These are phyloP conservation scores for Bradysia coprophila DNA, from an alignment of 1,140 invertebrate species.

Conservation along the genomic window DNA sequence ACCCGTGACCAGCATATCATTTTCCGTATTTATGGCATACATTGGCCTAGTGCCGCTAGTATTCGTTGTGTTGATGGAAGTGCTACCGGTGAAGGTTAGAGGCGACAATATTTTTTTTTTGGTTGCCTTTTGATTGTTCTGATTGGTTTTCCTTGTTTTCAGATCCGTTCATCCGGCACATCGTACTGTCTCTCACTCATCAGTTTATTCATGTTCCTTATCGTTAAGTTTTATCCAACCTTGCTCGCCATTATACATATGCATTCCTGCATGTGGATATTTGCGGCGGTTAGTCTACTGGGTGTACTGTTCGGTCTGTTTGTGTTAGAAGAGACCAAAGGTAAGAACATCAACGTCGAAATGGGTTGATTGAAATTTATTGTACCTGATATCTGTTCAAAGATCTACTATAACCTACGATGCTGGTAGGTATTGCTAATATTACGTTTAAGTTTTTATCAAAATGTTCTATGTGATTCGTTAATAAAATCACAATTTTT, in stretches of 20 bases:
- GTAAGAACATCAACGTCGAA: background rate
- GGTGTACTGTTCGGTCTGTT: background rate
- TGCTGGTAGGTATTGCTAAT: too few relatives aligned
- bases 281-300: background rate
- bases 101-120: background rate
- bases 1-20: conserved; percentile 13
- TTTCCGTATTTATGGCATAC: conserved; percentile 14
- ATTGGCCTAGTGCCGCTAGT: conserved; percentile 16
- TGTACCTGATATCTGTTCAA: too few relatives aligned
- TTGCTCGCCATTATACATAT: background rate
- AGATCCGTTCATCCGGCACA: background rate
- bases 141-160: too few relatives aligned
- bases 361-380: too few relatives aligned
- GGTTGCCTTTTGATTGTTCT: background rate
- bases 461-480: too few relatives aligned
- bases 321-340: background rate
- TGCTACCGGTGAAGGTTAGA: conserved; percentile 15
- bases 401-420: too few relatives aligned
- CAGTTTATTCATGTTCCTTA: background rate
- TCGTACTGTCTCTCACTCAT: background rate
- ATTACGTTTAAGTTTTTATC: too few relatives aligned
- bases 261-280: background rate
- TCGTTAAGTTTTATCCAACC: background rate
- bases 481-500: too few relatives aligned
- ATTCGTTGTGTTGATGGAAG: conserved; percentile 15